Evolutionary conservation across 2,797 vertebrate species (phyloP).

Genomic region (Macropus fuliginosus): DNA sequence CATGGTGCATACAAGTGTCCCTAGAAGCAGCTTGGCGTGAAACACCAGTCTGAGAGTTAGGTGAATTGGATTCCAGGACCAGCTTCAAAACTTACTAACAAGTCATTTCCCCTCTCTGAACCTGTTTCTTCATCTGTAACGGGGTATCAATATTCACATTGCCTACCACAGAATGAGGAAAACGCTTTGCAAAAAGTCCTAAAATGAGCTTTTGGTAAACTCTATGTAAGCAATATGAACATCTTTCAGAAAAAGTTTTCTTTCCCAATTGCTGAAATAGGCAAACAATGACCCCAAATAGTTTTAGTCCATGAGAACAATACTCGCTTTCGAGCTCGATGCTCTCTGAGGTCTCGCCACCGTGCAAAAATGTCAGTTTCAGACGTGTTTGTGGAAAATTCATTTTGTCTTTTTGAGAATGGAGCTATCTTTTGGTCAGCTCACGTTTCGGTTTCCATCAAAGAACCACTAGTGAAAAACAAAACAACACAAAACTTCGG

Average conservation of each 20-base stretch:
- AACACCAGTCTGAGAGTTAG: neutral
- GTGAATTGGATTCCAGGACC: neutral
- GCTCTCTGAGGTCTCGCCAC: neutral
- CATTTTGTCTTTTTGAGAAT: constrained; percentile 42
- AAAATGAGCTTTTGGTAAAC: neutral
- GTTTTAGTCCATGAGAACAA: neutral
- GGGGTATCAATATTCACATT: neutral
- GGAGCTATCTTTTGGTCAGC: constrained; percentile 2
- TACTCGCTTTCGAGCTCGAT: neutral
- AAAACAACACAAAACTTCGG: neutral
- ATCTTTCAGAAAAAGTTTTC: neutral
- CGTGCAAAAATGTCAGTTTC: neutral
- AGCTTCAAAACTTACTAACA: neutral
- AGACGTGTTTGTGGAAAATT: neutral
- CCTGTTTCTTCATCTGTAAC: neutral
- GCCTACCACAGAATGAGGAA: neutral
- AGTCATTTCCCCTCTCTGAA: neutral
- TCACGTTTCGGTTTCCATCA: neutral
- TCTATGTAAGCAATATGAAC: neutral
- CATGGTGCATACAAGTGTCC: no score
- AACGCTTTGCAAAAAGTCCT: neutral
- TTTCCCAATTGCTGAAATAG: neutral
- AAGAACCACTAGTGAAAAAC: neutral
- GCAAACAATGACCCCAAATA: neutral
- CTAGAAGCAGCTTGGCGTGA: neutral